A percentile compares a stretch with the other conserved stretches of the same genome.
Conservation (phyloP, 2,113 vertebrate genomes). For the Cochlearius cochlearius region DNA sequence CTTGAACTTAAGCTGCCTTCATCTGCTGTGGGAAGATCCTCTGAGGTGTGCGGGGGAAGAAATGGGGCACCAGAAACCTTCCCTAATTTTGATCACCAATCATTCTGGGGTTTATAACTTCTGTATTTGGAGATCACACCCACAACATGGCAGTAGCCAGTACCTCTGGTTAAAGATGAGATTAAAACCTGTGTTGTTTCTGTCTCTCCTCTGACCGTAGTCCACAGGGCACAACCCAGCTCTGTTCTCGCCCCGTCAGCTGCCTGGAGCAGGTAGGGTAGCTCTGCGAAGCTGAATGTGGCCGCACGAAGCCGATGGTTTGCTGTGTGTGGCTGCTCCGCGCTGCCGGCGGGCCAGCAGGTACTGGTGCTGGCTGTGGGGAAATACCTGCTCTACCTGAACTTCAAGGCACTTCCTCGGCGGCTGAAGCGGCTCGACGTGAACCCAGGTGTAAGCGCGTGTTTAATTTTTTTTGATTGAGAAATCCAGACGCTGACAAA, state of each 20-base stretch:
- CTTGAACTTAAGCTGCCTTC: background rate
- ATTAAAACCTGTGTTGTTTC: rapidly evolving
- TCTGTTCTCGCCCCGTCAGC: background rate
- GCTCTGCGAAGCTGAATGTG: background rate
- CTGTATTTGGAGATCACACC: rapidly evolving
- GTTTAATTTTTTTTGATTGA: background rate
- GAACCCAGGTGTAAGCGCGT: background rate
- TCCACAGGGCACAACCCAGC: background rate
- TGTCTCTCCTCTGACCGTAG: background rate
- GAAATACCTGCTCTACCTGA: conserved; percentile 57
- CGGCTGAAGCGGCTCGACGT: background rate
- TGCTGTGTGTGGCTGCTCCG: background rate
- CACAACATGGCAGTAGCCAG: rapidly evolving
- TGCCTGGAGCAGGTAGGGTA: background rate
- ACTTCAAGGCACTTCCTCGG: background rate
- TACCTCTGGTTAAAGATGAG: background rate
- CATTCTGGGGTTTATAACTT: rapidly evolving
- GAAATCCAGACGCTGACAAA: background rate
- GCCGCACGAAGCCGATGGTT: background rate
- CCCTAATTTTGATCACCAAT: rapidly evolving
- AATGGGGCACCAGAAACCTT: background rate
- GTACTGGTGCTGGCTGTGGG: background rate
- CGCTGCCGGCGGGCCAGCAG: background rate
- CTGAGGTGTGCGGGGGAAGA: background rate
- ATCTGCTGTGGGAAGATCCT: background rate